Conservation (phyloP, 1,140 invertebrate genomes). For the Gryon sp. region DNA sequence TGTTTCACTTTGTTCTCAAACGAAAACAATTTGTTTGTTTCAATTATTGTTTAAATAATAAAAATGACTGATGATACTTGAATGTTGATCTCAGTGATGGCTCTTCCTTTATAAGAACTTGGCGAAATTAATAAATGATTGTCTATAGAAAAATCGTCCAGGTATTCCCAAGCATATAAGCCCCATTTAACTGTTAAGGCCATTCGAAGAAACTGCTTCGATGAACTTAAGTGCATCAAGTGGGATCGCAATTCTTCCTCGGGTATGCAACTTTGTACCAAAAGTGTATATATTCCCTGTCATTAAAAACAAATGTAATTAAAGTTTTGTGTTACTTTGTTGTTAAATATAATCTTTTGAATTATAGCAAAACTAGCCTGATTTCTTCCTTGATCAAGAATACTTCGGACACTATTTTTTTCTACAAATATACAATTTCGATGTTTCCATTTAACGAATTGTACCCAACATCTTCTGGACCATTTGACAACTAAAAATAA, state of each 20-base stretch:
- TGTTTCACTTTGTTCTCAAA: too few species aligned
- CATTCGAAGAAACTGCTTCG: conserved; percentile 73
- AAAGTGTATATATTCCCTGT: conserved; percentile 74
- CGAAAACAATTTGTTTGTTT: background rate
- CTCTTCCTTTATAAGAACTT: conserved; percentile 83
- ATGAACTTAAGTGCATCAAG: conserved; percentile 65
- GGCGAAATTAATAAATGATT: conserved; percentile 85
- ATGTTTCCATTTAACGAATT: conserved; percentile 74
- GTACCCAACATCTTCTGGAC: conserved; percentile 69
- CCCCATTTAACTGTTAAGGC: conserved; percentile 76
- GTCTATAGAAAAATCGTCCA: conserved; percentile 83
- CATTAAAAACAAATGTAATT: conserved; percentile 4
- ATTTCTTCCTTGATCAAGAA: conserved; percentile 74
- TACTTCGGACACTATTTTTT: conserved; percentile 70
- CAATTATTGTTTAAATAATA: background rate
- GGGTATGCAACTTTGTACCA: conserved; percentile 70
- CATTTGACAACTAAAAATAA: conserved; percentile 62
- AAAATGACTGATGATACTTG: conserved; percentile 78
- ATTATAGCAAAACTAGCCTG: conserved; percentile 66
- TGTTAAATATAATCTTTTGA: too few species aligned
- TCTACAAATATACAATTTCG: conserved; percentile 71
- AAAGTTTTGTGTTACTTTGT: too few species aligned
- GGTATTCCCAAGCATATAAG: conserved; percentile 77
- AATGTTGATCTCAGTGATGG: conserved; percentile 86
- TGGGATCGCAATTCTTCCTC: conserved; percentile 68